Evolutionary conservation across 1,140 invertebrate species (phyloP), one percentile per base, ranked within the genome.

Genomic region (Anoplophora glabripennis): DNA sequence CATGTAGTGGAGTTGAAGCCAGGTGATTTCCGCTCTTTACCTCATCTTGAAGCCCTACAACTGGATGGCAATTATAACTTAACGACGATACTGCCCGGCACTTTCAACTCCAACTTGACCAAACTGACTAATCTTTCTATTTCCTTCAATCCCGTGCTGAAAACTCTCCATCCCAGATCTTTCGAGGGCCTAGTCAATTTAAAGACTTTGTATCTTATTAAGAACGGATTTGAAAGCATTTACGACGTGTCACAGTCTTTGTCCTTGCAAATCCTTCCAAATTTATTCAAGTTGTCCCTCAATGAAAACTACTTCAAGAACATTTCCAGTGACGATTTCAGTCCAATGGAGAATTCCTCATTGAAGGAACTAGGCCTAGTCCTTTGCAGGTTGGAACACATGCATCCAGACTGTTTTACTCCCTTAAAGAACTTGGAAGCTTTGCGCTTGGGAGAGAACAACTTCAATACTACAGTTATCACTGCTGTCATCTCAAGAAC

Each of bases 361-460:
- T 44, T 75, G n/a, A 38, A 57, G 46, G 74, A 74, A 65, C 70
- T 83, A 2, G 73, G 77, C 63, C 60, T 83, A 18, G 75, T 75
- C 53, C 70, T 80, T 38, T 82, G 80, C 64, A 75, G 76, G 57
- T 61, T 81, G 15, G 78, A 80, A 37, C 73, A 69, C 36, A 77
- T 83, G 21, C 75, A 81, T 70, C 73, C 78, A 7, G 63, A 76
- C 33, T 76, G 75, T 59, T 77, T 83, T 36, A 18, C 69, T 11
- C 72, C 73, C 9, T 65, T 83, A 7, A 75, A 69, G 57, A 69
- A 77, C 40, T 65, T 83, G n/a, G 64, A 72, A 60, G 67, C 71
- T 21, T 61, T 83, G 10, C 67, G 73, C 21, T 66, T 83, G 7
- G 77, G 79, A 4, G 78, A 81, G 59, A 75, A 75, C 44, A 75